Percentiles rank a stretch among this genome's conserved stretches.
Evolutionary conservation across 2,888 invertebrate species (phyloP).

Genomic region (Phortica magna): DNA sequence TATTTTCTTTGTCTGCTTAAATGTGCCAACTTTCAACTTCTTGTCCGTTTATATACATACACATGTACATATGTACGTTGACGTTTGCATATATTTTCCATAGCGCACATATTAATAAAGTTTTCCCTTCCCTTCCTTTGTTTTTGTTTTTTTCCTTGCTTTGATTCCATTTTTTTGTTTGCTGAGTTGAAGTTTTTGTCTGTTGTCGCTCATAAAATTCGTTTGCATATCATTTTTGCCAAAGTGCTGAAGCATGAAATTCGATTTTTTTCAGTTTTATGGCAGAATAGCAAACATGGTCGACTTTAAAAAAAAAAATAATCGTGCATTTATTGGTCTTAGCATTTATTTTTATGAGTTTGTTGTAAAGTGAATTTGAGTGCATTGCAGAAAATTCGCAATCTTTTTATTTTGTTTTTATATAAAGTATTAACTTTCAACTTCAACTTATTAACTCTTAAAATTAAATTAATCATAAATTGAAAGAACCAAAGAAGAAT

Average conservation of each 20-base stretch:
- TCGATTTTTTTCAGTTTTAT: not conserved
- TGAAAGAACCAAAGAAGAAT: no score
- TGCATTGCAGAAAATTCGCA: no score
- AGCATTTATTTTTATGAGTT: not conserved
- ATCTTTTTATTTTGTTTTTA: no score
- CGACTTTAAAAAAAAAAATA: not conserved
- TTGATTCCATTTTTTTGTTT: not conserved
- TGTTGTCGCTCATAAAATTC: not conserved
- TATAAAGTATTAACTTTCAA: no score
- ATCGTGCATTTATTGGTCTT: not conserved
- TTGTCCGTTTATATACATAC: no score
- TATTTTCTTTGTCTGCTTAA: not conserved
- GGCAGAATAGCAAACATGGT: not conserved
- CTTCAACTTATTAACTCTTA: no score
- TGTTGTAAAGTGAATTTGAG: no score
- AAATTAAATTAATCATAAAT: no score
- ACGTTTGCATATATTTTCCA: no score
- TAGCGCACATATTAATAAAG: not conserved
- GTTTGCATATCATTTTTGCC: not conserved
- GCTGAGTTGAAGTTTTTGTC: not conserved
- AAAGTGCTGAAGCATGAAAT: not conserved
- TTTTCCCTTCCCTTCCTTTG: not conserved
- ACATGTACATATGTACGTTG: no score
- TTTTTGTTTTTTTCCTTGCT: not conserved
- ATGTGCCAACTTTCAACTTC: not conserved